Evolutionary conservation across 2,113 vertebrate genomes (phyloP).

Genomic region (Albula glossodonta): DNA sequence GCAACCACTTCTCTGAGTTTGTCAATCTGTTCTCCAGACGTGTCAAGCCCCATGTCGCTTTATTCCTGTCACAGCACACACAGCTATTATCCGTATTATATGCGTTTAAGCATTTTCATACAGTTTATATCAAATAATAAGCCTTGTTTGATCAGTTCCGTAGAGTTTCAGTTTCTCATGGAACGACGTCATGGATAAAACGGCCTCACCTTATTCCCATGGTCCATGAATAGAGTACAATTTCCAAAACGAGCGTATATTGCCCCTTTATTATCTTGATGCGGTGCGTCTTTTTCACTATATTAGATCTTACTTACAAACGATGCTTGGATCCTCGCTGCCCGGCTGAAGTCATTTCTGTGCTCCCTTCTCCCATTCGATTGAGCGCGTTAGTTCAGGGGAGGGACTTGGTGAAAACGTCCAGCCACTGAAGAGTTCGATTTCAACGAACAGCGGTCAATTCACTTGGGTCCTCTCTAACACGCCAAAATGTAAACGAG

Average conservation of each 20-base stretch:
- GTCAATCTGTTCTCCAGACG: too few species aligned
- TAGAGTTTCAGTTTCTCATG: neutral
- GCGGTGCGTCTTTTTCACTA: neutral
- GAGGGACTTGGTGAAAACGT: neutral
- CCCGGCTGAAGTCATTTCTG: neutral
- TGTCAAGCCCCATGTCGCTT: too few species aligned
- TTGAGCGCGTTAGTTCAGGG: neutral
- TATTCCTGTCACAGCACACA: too few species aligned
- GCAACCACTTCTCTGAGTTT: too few species aligned
- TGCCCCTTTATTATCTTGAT: neutral
- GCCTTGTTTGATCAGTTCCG: neutral
- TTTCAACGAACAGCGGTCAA: neutral
- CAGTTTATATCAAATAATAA: too few species aligned
- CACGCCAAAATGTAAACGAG: neutral
- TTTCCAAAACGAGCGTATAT: neutral
- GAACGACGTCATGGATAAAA: neutral
- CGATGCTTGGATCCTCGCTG: neutral
- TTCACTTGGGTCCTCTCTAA: neutral
- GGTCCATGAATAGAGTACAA: neutral
- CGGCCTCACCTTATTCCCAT: constrained; percentile 21
- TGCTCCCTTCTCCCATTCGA: neutral
- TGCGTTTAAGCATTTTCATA: too few species aligned
- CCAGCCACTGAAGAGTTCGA: neutral
- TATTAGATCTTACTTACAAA: neutral
- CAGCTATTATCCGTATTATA: too few species aligned